phyloP scores from a whole-genome alignment of 35 echinoderm and acorn worm genomes.

The Heliocidaris erythrogramma region DNA sequence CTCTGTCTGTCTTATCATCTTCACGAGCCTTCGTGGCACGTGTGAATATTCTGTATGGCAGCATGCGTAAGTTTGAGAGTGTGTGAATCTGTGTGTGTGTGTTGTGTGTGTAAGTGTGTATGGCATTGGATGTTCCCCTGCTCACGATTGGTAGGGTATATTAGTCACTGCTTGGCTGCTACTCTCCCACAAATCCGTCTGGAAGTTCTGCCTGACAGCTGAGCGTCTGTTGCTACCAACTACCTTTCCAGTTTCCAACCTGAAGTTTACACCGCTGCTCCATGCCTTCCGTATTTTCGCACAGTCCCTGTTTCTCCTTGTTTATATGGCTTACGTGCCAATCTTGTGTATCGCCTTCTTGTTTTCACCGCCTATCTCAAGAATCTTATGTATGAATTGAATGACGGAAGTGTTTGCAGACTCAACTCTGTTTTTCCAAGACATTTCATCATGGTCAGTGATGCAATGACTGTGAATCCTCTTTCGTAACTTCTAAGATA shows the following conservation, averaged over 20 bases:
- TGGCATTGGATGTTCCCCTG: background rate
- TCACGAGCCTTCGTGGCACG: background rate
- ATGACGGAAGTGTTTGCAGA: background rate
- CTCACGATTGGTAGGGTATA: background rate
- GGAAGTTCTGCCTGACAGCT: background rate
- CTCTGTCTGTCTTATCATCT: background rate
- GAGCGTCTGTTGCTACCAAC: conserved; percentile 2
- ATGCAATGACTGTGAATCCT: background rate
- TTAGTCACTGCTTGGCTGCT: background rate
- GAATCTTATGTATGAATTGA: background rate
- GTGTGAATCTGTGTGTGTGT: conserved; percentile 8
- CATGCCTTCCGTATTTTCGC: background rate
- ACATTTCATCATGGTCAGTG: background rate
- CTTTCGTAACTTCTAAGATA: background rate
- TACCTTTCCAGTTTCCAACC: background rate
- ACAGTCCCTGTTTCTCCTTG: background rate
- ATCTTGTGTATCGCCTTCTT: background rate
- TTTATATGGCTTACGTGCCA: background rate
- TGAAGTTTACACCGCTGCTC: background rate
- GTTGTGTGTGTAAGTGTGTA: background rate
- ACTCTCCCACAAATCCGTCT: background rate
- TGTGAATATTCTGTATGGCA: background rate
- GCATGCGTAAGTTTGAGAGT: background rate
- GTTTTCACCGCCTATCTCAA: background rate
- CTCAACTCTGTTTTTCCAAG: background rate